Evolutionary conservation across 1,140 invertebrate species (phyloP).

Genomic region (Aradophagus sp.): DNA sequence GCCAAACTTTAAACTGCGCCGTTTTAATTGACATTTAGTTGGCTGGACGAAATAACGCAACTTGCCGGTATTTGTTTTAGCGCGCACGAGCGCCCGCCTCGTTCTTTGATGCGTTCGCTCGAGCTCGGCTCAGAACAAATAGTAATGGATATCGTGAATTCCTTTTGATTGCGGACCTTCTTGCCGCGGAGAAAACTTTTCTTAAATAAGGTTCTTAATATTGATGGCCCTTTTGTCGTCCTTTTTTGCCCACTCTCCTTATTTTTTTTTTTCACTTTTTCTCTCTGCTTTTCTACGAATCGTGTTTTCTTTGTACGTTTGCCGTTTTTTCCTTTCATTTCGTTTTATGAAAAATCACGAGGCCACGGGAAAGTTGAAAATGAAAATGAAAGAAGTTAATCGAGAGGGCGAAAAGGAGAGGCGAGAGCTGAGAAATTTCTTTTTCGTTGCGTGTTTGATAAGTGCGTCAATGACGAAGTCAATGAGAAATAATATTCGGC

Average conservation of each 20-base stretch:
- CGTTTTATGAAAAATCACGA: conserved; percentile 17
- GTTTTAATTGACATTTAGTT: conserved; percentile 48
- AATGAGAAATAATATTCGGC: conserved; percentile 27
- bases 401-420: no score
- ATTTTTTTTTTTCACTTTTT: conserved; percentile 13
- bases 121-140: no score
- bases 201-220: conserved; percentile 19
- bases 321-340: not conserved
- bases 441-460: no score
- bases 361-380: not conserved
- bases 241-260: no score
- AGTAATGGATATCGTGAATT: conserved; percentile 20
- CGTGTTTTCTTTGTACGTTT: no score
- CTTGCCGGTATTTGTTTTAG: conserved; percentile 4
- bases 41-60: conserved; percentile 24
- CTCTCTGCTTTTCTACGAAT: not conserved
- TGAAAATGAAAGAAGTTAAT: not conserved
- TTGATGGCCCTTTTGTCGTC: conserved; percentile 1
- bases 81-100: not conserved
- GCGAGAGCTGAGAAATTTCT: no score
- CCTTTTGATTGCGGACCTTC: conserved; percentile 5
- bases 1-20: conserved; percentile 29
- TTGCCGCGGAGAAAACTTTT: not conserved
- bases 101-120: conserved; percentile 7
- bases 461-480: conserved; percentile 2